Evolutionary conservation across 1,140 invertebrate species (phyloP), one percentile per base, ranked within the genome.

Genomic region (Pogonomyrmex californicus): DNA sequence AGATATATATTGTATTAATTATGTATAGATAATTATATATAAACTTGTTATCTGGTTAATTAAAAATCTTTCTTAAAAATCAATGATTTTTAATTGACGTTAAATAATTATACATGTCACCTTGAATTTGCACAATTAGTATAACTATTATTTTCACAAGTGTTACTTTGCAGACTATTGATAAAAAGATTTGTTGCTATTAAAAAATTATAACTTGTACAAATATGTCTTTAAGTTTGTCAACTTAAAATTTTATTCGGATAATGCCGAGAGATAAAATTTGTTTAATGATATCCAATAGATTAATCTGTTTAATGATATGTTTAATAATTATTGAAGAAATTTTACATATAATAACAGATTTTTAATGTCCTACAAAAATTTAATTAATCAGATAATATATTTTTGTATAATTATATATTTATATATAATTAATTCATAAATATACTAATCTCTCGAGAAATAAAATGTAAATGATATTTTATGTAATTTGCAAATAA

Each of bases 141-240:
- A 7, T n/a, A 30, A 30, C 4, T 73, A n/a, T 9, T 73, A 54
- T 73, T 54, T 73, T n/a, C 14, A 71, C 54, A 76, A 17, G 73
- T 75, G 36, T 44, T 44, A 17, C 1, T 30, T 75, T 58, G 51
- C 10, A 41, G 2, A 75, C 23, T 17, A 76, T 76, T 41, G 6
- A 23, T 41, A 73, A 4, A 1, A 54, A 38, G 17, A 12, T 73
- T 54, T 58, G n/a, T 56, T 23, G 5, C 12, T 4, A 38, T 3
- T 76, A 73, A 73, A 54, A 54, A 33, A 73, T 1, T 51, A 36
- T 7, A 58, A 0, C 23, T n/a, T 9, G 6, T 51, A 30, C 23
- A 54, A 58, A 56, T 56, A 23, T 23, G 23, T 23, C 23, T 23
- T 23, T 23, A 23, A 23, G 1, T 58, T 1, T 41, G 47, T 36